Evolutionary conservation across 2,888 invertebrate genomes (phyloP).

Genomic region (Mesorhabditis spiculigera): DNA sequence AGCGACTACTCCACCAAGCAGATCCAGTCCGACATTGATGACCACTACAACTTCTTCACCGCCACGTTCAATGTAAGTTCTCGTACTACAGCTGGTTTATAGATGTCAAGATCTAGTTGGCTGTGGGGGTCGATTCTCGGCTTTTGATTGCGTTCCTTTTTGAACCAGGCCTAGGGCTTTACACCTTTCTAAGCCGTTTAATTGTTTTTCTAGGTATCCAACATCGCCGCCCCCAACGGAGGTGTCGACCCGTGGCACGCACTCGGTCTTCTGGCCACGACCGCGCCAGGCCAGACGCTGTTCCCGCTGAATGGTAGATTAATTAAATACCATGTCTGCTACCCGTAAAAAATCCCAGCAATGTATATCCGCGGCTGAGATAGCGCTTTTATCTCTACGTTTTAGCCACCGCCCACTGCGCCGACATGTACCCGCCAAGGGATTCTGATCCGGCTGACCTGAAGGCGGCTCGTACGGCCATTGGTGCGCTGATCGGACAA

Average conservation of each 20-base stretch:
- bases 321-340: too few species aligned
- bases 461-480: slow-evolving; percentile 1
- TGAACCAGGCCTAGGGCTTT: too few species aligned
- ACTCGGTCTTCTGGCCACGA: slow-evolving; percentile 26
- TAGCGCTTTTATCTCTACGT: neutral
- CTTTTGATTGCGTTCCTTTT: too few species aligned
- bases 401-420: slow-evolving; percentile 40
- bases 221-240: slow-evolving; percentile 11
- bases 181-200: too few species aligned
- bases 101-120: neutral
- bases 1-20: slow-evolving; percentile 20
- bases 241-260: slow-evolving; percentile 30
- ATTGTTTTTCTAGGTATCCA: slow-evolving; percentile 8
- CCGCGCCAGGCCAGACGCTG: neutral
- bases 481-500: neutral
- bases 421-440: slow-evolving; percentile 39
- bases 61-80: slow-evolving; percentile 4
- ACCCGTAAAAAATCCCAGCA: neutral
- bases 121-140: too few species aligned
- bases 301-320: neutral
- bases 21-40: slow-evolving; percentile 7
- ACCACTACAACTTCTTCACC: slow-evolving; percentile 6
- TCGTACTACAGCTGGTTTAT: neutral
- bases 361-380: neutral
- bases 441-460: slow-evolving; percentile 23